Conservation (phyloP, 2,797 vertebrate species). For the Nannoperca obscura region DNA sequence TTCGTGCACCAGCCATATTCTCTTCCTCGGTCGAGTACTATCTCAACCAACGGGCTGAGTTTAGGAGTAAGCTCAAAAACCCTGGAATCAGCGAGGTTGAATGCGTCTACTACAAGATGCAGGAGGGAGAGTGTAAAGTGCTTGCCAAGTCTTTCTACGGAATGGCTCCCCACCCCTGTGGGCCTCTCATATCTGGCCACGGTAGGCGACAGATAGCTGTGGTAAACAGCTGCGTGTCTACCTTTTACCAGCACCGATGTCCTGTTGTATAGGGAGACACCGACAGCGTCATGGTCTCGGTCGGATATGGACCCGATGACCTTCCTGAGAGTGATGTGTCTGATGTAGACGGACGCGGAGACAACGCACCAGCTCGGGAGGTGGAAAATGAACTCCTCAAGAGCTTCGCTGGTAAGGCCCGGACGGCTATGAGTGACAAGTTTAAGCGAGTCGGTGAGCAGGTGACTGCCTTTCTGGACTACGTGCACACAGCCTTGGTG, state of each 20-base stretch:
- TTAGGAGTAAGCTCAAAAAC: neutral
- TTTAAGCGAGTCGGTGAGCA: neutral
- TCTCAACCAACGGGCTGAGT: neutral
- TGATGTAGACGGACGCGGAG: no score
- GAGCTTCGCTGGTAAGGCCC: neutral
- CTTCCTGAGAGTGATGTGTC: neutral
- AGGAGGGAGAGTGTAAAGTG: constrained; percentile 30
- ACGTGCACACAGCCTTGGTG: constrained; percentile 14
- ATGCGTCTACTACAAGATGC: constrained; percentile 12
- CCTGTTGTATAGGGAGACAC: constrained; percentile 42
- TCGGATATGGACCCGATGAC: neutral
- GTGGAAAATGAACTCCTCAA: neutral
- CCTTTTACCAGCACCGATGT: neutral
- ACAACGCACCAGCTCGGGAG: no score
- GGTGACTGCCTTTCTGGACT: constrained; percentile 11
- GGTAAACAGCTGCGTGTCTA: constrained; percentile 38
- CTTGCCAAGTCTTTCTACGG: constrained; percentile 43
- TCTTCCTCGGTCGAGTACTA: constrained; percentile 28
- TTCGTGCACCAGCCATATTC: neutral
- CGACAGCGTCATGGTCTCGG: constrained; percentile 40
- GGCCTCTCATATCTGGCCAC: constrained; percentile 15
- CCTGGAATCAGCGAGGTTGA: rapidly evolving
- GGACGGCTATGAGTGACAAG: neutral
- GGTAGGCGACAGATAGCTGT: constrained; percentile 30
- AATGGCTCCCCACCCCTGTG: constrained; percentile 21